phyloP scores from a whole-genome alignment of 2,888 invertebrate species.

The Lomographa bimaculata region DNA sequence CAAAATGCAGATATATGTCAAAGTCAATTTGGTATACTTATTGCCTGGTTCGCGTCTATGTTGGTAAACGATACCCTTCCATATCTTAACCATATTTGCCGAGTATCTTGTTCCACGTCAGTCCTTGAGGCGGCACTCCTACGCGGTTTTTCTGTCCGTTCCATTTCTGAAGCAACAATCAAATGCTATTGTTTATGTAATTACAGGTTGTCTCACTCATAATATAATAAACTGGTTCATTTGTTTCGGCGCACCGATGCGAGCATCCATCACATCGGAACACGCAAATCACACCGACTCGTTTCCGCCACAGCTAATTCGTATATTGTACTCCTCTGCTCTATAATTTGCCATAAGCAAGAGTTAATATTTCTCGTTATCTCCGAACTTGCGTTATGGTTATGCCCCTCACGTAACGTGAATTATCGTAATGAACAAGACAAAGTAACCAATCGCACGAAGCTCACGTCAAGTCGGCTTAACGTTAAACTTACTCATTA shows the following conservation, averaged over 20 bases:
- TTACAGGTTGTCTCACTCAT: constrained; percentile 56
- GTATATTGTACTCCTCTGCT: constrained; percentile 31
- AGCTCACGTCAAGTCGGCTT: constrained; percentile 71
- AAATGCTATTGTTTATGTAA: constrained; percentile 66
- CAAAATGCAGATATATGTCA: too few species aligned
- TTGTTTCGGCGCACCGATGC: constrained; percentile 49
- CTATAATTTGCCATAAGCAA: constrained; percentile 56
- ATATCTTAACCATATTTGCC: constrained; percentile 22
- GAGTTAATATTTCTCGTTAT: constrained; percentile 55
- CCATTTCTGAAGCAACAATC: constrained; percentile 57
- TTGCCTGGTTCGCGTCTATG: constrained; percentile 7
- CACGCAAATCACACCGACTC: constrained; percentile 41
- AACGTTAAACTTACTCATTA: constrained; percentile 53
- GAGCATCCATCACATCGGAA: constrained; percentile 42
- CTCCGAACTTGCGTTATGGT: constrained; percentile 46
- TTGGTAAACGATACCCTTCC: too few species aligned
- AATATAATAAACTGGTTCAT: constrained; percentile 52
- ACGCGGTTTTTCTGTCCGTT: constrained; percentile 48
- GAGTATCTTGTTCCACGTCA: constrained; percentile 29
- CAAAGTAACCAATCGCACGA: constrained; percentile 76
- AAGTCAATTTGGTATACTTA: too few species aligned
- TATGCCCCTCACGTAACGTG: constrained; percentile 52
- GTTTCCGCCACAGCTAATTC: constrained; percentile 41
- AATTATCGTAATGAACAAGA: constrained; percentile 78
- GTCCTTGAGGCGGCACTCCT: constrained; percentile 36